Evolutionary conservation across 2,113 vertebrate genomes (phyloP).

Genomic region (Sapayoa aenigma): DNA sequence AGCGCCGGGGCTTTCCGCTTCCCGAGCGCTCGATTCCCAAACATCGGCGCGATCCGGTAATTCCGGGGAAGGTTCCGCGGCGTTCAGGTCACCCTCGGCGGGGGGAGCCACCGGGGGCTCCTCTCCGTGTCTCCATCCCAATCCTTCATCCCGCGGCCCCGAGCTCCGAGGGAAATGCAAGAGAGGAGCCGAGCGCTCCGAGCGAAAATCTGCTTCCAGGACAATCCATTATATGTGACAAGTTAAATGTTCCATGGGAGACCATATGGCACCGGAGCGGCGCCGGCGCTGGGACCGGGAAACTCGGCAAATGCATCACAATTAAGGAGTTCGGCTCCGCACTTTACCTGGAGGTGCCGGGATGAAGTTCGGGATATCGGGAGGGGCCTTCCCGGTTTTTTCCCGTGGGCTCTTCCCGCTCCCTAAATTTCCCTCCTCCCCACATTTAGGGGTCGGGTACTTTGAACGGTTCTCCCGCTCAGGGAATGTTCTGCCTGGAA

Average conservation of each 20-base stretch:
- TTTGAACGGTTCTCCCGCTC: too few species aligned
- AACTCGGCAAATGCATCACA: conserved; percentile 86
- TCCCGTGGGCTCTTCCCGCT: too few species aligned
- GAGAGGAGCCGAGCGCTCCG: conserved; percentile 81
- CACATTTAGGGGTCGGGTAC: too few species aligned
- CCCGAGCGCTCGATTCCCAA: too few species aligned
- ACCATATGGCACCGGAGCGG: conserved; percentile 86
- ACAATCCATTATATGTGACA: conserved; percentile 92
- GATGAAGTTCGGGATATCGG: too few species aligned
- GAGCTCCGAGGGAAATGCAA: conserved; percentile 76
- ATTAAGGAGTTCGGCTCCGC: conserved; percentile 75
- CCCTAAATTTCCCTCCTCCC: too few species aligned
- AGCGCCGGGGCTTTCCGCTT: too few species aligned
- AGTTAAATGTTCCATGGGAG: conserved; percentile 91
- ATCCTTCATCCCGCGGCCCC: conserved; percentile 81
- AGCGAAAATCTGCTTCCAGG: conserved; percentile 89
- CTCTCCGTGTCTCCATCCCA: conserved; percentile 70
- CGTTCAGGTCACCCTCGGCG: conserved; percentile 78
- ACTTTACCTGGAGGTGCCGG: accelerated
- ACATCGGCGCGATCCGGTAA: too few species aligned
- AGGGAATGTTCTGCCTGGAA: too few species aligned
- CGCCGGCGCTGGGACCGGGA: conserved; percentile 74
- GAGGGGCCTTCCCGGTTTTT: too few species aligned
- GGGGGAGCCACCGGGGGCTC: conserved; percentile 73
- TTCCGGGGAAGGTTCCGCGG: conserved; percentile 69